Base-by-base conservation (phyloP, 2,888 invertebrate genomes). In the Silvanus unidentatus region DNA sequence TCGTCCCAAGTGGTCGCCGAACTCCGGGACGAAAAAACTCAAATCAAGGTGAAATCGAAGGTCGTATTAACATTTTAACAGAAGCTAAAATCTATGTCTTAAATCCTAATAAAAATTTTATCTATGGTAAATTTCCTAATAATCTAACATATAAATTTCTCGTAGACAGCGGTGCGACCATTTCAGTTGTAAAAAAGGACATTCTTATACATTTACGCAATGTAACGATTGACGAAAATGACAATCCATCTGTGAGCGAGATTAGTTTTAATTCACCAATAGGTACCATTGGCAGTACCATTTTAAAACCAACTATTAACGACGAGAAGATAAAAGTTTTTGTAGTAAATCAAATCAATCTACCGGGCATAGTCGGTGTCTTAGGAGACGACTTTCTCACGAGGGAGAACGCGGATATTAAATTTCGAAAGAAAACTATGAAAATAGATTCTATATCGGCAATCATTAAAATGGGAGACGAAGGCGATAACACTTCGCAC, bases 341-440 rank as follows among this genome's bases (percentile, higher is more conserved):
- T 8, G 22, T 11, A 6, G 27, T 11, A 27, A 28, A 27, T 1
- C 12, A 15, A 15, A 12, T 12, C 6, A 45, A 46, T 28, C 14
- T 50, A 2, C 45, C 50, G 5, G n/a, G n/a, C n/a, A 44, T 49
- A 27, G 52, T 51, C 36, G 50, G 52, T 14, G 12, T 55, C 2
- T 10, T 55, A 36, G 55, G 49, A n/a, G 39, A 46, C 9, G 53
- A 55, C 27, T 45, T 46, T 35, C 27, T 55, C 6, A 28, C 27
- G 27, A 29, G 16, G 9, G 2, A 40, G 15, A 40, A 39, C 11
- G 44, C 45, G 11, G 2, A 16, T 11, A 42, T 55, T 10, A 36
- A 52, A 38, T 49, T 22, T 15, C 27, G 16, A 10, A 11, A 27
- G 38, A 39, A 32, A 30, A 42, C 9, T 43, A 6, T 43, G 4